phyloP scores from a whole-genome alignment of 2,113 vertebrate species.

The Notiomystis cincta region DNA sequence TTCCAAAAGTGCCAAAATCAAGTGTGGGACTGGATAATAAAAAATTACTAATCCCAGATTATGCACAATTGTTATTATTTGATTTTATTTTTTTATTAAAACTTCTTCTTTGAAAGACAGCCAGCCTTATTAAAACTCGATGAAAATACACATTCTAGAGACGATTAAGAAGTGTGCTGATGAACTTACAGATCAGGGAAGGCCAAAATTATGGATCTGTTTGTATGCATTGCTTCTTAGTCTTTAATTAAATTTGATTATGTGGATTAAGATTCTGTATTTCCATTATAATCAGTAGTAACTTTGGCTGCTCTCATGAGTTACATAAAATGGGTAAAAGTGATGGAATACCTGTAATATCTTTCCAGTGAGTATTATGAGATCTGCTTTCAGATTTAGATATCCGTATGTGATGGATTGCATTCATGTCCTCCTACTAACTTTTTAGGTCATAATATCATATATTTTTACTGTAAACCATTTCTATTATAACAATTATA shows the following conservation, averaged over 20 bases:
- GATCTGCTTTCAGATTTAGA: neutral
- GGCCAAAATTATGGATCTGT: neutral
- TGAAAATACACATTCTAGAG: neutral
- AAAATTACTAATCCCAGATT: neutral
- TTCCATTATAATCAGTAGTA: neutral
- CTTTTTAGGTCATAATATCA: neutral
- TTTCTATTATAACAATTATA: neutral
- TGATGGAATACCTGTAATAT: neutral
- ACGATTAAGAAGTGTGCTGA: neutral
- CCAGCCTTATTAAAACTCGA: neutral
- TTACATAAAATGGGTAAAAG: neutral
- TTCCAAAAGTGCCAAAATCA: neutral
- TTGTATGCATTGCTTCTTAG: neutral
- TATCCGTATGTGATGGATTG: neutral
- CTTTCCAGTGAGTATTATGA: neutral
- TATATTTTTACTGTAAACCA: neutral
- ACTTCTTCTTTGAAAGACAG: neutral
- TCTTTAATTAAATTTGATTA: neutral
- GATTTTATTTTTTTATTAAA: neutral
- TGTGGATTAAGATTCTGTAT: neutral
- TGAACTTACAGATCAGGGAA: neutral
- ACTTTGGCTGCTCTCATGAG: neutral
- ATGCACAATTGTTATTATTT: neutral
- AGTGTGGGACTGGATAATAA: neutral
- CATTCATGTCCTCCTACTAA: neutral